Percentiles rank a stretch among this genome's conserved stretches.
phyloP scores from a whole-genome alignment of 2,888 invertebrate species.

The Sisyra terminalis region DNA sequence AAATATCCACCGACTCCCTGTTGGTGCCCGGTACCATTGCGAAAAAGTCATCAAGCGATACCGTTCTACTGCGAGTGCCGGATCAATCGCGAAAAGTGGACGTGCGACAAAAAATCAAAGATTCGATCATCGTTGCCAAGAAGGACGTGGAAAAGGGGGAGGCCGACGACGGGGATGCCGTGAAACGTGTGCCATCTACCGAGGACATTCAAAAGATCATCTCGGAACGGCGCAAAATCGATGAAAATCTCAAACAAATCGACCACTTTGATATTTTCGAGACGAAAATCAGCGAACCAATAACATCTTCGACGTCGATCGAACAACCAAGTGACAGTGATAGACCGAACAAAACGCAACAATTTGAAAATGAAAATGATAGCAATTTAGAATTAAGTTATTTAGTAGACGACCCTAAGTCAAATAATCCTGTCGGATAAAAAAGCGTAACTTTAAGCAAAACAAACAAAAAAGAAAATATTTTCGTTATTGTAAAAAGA shows the following conservation, averaged over 20 bases:
- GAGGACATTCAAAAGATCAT: conserved; percentile 43
- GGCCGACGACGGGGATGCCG: neutral
- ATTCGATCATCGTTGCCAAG: neutral
- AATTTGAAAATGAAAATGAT: neutral
- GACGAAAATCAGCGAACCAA: conserved; percentile 15
- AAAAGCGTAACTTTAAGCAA: no score
- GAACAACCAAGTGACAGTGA: neutral
- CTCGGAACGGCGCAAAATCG: conserved; percentile 40
- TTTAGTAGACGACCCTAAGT: no score
- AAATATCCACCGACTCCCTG: conserved; percentile 2
- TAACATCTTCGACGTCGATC: no score
- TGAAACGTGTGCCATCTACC: conserved; percentile 18
- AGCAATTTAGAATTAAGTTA: neutral
- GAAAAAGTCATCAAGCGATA: conserved; percentile 7
- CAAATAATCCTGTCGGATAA: no score
- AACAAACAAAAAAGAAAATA: no score
- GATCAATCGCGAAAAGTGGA: neutral
- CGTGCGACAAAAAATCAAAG: neutral
- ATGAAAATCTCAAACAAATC: conserved; percentile 26
- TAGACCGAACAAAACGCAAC: neutral
- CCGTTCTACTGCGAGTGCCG: neutral
- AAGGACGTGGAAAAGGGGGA: neutral
- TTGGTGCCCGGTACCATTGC: conserved; percentile 3
- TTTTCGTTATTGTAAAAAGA: neutral
- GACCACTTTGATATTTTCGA: conserved; percentile 24